phyloP scores from a whole-genome alignment of 1,140 invertebrate genomes.

The Leptinotarsa lineolata region DNA sequence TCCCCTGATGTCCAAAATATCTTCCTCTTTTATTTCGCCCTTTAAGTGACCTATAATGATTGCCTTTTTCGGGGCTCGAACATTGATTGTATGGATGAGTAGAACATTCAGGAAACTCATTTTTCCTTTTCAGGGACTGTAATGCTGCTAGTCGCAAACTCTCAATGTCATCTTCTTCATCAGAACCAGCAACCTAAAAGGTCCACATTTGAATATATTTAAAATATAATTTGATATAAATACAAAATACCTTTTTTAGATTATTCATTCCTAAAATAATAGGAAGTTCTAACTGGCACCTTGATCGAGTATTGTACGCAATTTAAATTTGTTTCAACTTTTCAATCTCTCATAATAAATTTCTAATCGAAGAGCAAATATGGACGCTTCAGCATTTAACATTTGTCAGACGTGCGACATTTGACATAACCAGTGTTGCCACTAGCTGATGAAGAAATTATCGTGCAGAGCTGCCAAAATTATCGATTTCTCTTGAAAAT shows the following conservation, averaged over 20 bases:
- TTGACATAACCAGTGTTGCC: too few relatives aligned
- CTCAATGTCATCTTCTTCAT: conserved; percentile 55
- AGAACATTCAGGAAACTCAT: conserved; percentile 8
- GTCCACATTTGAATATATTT: background rate
- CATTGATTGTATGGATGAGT: background rate
- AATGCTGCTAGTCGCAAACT: conserved; percentile 52
- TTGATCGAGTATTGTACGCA: too few relatives aligned
- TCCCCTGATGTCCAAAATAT: conserved; percentile 33
- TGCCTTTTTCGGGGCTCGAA: background rate
- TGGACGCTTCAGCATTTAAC: too few relatives aligned
- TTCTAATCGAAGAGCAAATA: too few relatives aligned
- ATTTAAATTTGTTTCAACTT: too few relatives aligned
- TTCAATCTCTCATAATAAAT: too few relatives aligned
- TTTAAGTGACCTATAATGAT: background rate
- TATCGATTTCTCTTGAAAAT: too few relatives aligned
- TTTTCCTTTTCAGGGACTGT: conserved; percentile 48
- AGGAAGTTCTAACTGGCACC: background rate
- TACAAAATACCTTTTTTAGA: background rate
- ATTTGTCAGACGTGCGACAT: too few relatives aligned
- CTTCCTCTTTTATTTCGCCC: conserved; percentile 34
- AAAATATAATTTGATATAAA: background rate
- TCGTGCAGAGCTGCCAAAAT: too few relatives aligned
- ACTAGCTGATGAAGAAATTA: too few relatives aligned
- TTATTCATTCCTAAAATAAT: background rate
- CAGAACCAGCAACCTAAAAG: conserved; percentile 40